Conservation (phyloP, 2,888 invertebrate species). For the Oxyteleia sp. region DNA sequence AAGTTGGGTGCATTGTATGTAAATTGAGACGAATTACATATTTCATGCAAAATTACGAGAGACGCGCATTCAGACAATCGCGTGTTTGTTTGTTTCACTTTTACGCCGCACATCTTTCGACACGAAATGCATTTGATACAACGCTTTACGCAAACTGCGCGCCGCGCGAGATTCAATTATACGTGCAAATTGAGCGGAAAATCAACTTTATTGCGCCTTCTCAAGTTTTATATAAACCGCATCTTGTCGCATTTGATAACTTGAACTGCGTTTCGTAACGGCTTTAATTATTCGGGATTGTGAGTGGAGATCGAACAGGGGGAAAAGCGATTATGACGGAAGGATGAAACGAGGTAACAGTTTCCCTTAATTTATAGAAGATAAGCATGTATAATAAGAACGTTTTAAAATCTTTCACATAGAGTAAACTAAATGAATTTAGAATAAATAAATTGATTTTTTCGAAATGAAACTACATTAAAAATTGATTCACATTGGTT, state of each 20-base stretch:
- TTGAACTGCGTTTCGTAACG: background rate
- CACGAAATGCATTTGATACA: constrained; percentile 5
- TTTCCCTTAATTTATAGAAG: too few relatives aligned
- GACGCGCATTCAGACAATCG: constrained; percentile 18
- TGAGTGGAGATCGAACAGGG: too few relatives aligned
- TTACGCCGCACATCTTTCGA: constrained; percentile 11
- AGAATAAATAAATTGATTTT: too few relatives aligned
- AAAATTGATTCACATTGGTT: too few relatives aligned
- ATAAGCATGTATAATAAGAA: too few relatives aligned
- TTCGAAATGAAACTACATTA: too few relatives aligned
- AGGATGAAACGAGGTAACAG: too few relatives aligned
- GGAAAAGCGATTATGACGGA: too few relatives aligned
- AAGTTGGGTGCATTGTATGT: constrained; percentile 40
- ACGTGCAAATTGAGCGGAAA: constrained; percentile 41
- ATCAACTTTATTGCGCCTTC: constrained; percentile 31
- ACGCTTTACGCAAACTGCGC: constrained; percentile 7
- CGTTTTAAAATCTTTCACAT: too few relatives aligned
- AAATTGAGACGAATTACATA: constrained; percentile 50
- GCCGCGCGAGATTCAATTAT: constrained; percentile 24
- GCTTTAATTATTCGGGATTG: background rate
- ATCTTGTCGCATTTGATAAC: background rate
- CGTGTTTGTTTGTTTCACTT: constrained; percentile 24
- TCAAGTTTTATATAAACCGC: constrained; percentile 11
- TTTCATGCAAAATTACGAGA: constrained; percentile 46
- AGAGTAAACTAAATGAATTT: too few relatives aligned